phyloP scores from a whole-genome alignment of 2,888 invertebrate genomes.

The Callinectes sapidus region DNA sequence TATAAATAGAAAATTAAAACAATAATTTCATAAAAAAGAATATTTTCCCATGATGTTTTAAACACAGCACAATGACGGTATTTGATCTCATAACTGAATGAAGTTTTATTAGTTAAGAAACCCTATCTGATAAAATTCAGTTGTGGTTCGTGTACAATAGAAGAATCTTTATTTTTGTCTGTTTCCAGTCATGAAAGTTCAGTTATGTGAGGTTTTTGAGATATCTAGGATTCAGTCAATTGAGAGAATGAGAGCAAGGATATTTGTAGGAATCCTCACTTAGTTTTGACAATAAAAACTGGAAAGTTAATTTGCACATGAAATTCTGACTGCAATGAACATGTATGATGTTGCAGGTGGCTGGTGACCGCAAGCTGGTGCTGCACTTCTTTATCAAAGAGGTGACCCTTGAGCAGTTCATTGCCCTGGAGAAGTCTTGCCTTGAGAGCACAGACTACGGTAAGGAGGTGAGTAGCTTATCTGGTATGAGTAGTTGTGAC shows the following conservation, averaged over 20 bases:
- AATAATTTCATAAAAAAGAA: no score
- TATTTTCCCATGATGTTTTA: no score
- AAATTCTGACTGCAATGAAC: background rate
- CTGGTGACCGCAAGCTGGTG: conserved; percentile 46
- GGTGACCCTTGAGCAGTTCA: conserved; percentile 75
- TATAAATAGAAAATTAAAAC: no score
- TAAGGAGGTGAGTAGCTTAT: conserved; percentile 75
- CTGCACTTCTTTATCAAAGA: conserved; percentile 75
- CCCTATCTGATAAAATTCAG: no score
- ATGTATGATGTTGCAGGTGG: conserved; percentile 51
- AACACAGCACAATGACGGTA: no score
- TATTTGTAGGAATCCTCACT: background rate
- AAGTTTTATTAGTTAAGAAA: no score
- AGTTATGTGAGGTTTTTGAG: background rate
- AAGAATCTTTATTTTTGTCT: no score
- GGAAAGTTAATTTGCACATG: background rate
- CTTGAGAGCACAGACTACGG: conserved; percentile 77
- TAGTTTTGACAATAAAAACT: background rate
- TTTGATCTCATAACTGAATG: no score
- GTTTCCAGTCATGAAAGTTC: background rate
- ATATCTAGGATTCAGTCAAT: background rate
- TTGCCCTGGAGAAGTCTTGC: conserved; percentile 75
- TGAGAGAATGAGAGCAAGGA: background rate
- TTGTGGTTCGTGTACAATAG: no score
- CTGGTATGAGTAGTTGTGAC: background rate